These are phyloP conservation scores for Laterallus jamaicensis DNA, from an alignment of 2,113 vertebrate genomes.

Conservation along the genomic window DNA sequence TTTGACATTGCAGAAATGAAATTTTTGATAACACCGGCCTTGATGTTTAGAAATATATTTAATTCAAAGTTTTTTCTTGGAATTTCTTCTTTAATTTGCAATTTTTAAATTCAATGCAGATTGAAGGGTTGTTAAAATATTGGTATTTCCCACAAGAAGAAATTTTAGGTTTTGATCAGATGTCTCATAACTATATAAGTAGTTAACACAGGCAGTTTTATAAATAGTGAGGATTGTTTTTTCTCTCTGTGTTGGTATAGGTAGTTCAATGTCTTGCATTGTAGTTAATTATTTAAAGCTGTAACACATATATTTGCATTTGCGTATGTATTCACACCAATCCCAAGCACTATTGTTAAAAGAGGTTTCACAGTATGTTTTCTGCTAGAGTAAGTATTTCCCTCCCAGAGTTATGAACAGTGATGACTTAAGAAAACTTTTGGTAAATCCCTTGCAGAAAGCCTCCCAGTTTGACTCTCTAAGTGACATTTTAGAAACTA, in stretches of 20 bases:
- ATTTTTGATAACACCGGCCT: background rate
- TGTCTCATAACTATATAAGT: background rate
- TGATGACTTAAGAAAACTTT: background rate
- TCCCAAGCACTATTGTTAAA: background rate
- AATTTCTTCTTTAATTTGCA: background rate
- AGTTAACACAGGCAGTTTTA: background rate
- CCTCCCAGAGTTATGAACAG: background rate
- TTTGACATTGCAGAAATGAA: background rate
- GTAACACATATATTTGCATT: background rate
- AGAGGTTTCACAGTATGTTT: background rate
- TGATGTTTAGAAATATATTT: background rate
- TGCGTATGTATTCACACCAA: background rate
- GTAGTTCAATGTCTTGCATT: background rate
- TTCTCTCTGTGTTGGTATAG: background rate
- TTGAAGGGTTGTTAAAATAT: background rate
- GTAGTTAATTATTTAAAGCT: background rate
- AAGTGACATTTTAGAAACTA: background rate
- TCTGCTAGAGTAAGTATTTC: background rate
- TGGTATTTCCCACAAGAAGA: background rate
- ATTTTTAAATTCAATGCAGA: background rate
- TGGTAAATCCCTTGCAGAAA: background rate
- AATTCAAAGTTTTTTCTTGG: background rate
- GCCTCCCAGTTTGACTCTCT: background rate
- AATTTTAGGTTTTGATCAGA: background rate
- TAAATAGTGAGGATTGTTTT: fast-evolving